Evolutionary conservation across 1,140 invertebrate genomes (phyloP), one percentile per base, ranked within the genome.

Genomic region (Brachionus sp.): DNA sequence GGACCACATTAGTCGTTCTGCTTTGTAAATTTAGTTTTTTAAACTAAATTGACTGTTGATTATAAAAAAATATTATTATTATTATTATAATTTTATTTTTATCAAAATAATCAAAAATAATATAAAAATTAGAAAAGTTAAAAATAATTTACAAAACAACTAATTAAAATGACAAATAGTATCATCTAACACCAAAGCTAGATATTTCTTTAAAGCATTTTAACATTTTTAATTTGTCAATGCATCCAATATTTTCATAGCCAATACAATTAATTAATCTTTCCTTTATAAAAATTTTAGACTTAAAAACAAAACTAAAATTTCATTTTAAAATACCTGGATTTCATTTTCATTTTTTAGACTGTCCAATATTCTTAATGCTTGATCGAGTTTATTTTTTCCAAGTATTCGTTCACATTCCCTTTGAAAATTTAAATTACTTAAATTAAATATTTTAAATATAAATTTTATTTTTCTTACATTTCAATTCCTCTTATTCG

Each of bases 321-420:
- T 39, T 44, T 70, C 29, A 66, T 9, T 66, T 66, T 25, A 70
- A 13, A 33, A 70, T 70, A 70, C 66, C 37, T 70, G 33, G 5
- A 70, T 70, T 70, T 70, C 66, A 16, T 89, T 87, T 85, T 89
- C 88, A 33, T 87, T 86, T 57, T 89, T 88, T 80, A 89, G 87
- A 66, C 86, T 87, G 16, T 87, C 86, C 23, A 89, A 85, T 62
- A 89, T 89, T 29, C 87, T 85, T 85, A 86, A 88, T 2, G 88
- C 87, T 82, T 86, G 85, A 62, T 87, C 86, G 42, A 89, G 66
- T 19, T 85, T 85, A 5, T 85, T 78, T 80, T 87, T 86, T n/a
- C 88, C 88, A 23, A 89, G 85, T 29, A 87, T 87, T 64, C 85
- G 83, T 66, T 88, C 85, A 85, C 88, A 89, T 80, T 89, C 88